phyloP scores from a whole-genome alignment of 92 coral and sea anemone species.

The Micromussa lordhowensis region DNA sequence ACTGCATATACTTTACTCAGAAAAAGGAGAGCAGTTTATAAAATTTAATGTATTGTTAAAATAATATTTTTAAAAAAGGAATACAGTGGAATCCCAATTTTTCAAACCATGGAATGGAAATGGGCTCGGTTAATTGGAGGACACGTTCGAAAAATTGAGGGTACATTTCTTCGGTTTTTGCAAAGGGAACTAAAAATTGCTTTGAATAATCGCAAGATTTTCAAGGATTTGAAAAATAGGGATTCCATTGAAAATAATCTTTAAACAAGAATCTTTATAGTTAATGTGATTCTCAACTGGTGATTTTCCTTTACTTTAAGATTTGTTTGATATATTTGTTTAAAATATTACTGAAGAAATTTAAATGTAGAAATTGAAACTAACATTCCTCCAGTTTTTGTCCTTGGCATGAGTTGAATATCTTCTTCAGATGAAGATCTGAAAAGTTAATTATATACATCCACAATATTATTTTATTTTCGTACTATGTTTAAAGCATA shows the following conservation, averaged over 20 bases:
- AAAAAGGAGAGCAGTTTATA: not conserved
- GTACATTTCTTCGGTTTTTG: too few relatives aligned
- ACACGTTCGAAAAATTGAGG: too few relatives aligned
- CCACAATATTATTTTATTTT: not conserved
- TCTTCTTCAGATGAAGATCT: slow-evolving; percentile 58
- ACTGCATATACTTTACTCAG: not conserved
- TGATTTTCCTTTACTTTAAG: not conserved
- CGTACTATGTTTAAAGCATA: not conserved
- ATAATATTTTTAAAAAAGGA: not conserved
- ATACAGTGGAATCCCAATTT: too few relatives aligned
- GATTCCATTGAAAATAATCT: too few relatives aligned
- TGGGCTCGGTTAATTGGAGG: too few relatives aligned
- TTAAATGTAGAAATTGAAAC: slow-evolving; percentile 5
- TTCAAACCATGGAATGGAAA: too few relatives aligned
- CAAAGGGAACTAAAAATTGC: too few relatives aligned
- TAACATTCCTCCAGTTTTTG: slow-evolving; percentile 51
- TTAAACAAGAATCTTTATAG: too few relatives aligned
- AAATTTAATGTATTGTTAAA: not conserved
- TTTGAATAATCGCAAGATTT: too few relatives aligned
- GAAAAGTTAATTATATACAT: slow-evolving; percentile 10
- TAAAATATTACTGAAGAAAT: not conserved
- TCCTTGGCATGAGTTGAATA: slow-evolving; percentile 14
- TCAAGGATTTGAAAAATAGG: too few relatives aligned
- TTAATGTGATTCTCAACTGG: too few relatives aligned
- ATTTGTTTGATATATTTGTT: not conserved